Percentiles rank a stretch among this genome's conserved stretches.
These are phyloP conservation scores for Strix occidentalis DNA, from an alignment of 2,797 vertebrate genomes.

Conservation along the genomic window DNA sequence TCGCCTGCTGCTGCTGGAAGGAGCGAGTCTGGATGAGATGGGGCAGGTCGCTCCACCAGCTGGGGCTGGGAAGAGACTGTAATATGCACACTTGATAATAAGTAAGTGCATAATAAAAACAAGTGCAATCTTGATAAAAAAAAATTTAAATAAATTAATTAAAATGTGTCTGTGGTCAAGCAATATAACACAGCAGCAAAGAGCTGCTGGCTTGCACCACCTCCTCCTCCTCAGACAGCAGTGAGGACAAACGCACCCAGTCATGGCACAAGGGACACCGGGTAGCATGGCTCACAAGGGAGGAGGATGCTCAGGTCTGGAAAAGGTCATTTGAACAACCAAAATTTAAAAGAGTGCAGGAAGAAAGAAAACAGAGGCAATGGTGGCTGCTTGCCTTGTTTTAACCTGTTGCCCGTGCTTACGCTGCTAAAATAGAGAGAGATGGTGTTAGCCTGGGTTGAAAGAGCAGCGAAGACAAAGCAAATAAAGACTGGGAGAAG, in stretches of 20 bases:
- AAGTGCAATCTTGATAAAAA: not conserved
- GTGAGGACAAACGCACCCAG: fast-evolving
- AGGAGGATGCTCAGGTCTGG: not conserved
- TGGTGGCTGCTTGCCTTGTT: not conserved
- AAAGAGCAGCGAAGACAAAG: not conserved
- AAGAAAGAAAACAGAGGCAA: not conserved
- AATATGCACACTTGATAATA: not conserved
- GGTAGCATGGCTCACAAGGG: not conserved
- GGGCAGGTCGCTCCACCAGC: not conserved
- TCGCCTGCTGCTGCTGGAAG: not conserved
- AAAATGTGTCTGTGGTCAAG: fast-evolving
- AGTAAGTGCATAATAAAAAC: not conserved
- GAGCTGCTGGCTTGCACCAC: not conserved
- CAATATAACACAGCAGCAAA: not conserved
- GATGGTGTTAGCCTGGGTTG: not conserved
- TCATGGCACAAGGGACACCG: not conserved
- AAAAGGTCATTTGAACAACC: not conserved
- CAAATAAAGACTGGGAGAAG: not conserved
- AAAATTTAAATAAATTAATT: not conserved
- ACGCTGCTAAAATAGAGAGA: not conserved
- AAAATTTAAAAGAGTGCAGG: not conserved
- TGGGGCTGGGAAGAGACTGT: not conserved
- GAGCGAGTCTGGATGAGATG: not conserved
- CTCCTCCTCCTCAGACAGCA: not conserved
- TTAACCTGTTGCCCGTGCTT: not conserved